Percentiles rank a stretch among this genome's conserved stretches.
Evolutionary conservation across 2,113 vertebrate genomes (phyloP).

Genomic region (Hemicordylus capensis): DNA sequence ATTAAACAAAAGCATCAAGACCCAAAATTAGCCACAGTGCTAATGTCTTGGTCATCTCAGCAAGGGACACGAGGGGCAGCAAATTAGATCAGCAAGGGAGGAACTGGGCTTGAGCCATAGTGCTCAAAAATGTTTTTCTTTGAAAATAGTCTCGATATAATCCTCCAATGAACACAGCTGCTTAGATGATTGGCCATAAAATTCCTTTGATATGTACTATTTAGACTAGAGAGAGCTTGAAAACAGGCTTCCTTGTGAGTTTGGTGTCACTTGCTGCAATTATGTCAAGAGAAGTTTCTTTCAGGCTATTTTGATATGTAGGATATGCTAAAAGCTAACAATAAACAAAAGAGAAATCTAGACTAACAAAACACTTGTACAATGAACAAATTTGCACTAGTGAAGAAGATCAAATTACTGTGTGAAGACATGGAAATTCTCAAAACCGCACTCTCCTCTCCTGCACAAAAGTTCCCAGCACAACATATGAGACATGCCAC

Average conservation of each 20-base stretch:
- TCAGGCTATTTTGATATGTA: neutral
- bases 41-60: neutral
- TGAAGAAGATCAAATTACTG: no score
- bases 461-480: no score
- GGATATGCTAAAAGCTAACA: neutral
- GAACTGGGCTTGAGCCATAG: neutral
- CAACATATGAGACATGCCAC: no score
- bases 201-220: neutral
- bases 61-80: neutral
- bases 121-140: neutral
- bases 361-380: neutral
- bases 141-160: neutral
- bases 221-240: neutral
- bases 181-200: neutral
- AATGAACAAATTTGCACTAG: no score
- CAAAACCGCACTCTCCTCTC: no score
- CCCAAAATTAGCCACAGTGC: neutral
- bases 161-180: neutral
- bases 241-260: neutral
- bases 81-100: neutral
- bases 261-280: neutral
- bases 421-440: no score
- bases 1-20: neutral
- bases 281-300: neutral
- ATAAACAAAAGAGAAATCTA: neutral